These are phyloP conservation scores for Helarctos malayanus DNA, from an alignment of 2,797 vertebrate genomes.

Conservation along the genomic window DNA sequence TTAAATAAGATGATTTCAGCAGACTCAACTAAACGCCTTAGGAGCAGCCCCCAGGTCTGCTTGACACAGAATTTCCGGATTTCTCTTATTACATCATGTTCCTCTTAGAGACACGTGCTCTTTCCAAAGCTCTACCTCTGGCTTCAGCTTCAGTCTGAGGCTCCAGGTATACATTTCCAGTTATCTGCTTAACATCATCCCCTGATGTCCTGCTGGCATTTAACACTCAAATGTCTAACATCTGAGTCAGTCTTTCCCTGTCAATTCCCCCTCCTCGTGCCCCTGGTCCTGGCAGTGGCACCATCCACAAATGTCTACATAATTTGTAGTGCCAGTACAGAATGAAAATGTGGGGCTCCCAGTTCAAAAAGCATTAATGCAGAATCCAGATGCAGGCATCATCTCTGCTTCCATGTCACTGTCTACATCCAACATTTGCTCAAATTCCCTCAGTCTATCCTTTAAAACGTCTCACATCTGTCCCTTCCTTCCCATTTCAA, in stretches of 20 bases:
- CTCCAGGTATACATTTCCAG: not conserved
- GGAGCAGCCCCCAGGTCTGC: not conserved
- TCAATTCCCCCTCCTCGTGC: not conserved
- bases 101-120: not conserved
- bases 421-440: not conserved
- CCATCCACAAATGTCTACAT: not conserved
- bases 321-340: not conserved
- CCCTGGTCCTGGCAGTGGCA: not conserved
- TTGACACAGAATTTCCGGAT: not conserved
- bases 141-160: not conserved
- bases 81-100: not conserved
- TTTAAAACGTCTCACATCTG: not conserved
- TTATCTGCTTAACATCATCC: not conserved
- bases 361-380: not conserved
- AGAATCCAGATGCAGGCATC: not conserved
- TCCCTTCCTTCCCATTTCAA: not conserved
- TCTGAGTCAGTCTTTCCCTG: not conserved
- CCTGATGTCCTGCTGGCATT: not conserved
- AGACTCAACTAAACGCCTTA: slow-evolving; percentile 27
- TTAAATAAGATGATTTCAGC: slow-evolving; percentile 2
- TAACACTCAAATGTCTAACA: not conserved
- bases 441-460: not conserved
- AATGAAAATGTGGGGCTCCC: not conserved
- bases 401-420: not conserved
- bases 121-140: not conserved